A percentile compares a stretch with the other conserved stretches of the same genome.
These are phyloP conservation scores for Lycopodina hypogea DNA, from an alignment of 37 sponge, comb jelly and placozoan genomes.

Conservation along the genomic window DNA sequence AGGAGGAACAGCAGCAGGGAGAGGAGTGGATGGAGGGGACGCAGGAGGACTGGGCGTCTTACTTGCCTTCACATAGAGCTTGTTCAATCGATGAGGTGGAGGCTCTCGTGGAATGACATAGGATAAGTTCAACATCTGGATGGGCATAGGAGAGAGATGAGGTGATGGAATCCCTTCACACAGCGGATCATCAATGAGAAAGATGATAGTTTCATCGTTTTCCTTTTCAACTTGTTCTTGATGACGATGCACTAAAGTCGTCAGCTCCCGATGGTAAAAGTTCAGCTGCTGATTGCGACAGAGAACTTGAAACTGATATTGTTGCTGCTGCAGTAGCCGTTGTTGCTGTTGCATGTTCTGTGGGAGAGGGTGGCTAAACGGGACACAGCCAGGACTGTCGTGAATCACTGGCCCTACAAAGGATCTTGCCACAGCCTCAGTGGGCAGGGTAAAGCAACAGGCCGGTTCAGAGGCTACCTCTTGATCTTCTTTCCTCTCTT, in stretches of 20 bases:
- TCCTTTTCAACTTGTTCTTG: background rate
- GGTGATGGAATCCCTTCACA: background rate
- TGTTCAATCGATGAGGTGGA: too few species aligned
- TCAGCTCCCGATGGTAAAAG: background rate
- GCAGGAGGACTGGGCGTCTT: background rate
- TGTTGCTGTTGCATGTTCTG: background rate
- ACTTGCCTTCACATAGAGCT: too few species aligned
- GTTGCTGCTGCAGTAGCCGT: background rate
- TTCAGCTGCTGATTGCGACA: background rate
- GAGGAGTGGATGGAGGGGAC: background rate
- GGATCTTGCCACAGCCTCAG: background rate
- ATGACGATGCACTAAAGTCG: background rate
- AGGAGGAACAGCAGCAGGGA: background rate
- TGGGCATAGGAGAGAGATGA: background rate
- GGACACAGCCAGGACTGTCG: background rate
- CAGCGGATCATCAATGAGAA: background rate
- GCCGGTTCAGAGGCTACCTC: background rate
- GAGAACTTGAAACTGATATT: too few species aligned
- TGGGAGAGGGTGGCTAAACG: background rate
- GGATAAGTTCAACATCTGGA: constrained; percentile 1
- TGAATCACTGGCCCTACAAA: background rate
- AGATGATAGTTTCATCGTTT: background rate
- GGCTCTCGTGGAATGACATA: background rate
- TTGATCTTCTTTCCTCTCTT: too few species aligned
- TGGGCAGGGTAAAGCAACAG: background rate